Evolutionary conservation across 2,113 vertebrate species (phyloP).

Genomic region (Atrichornis clamosus): DNA sequence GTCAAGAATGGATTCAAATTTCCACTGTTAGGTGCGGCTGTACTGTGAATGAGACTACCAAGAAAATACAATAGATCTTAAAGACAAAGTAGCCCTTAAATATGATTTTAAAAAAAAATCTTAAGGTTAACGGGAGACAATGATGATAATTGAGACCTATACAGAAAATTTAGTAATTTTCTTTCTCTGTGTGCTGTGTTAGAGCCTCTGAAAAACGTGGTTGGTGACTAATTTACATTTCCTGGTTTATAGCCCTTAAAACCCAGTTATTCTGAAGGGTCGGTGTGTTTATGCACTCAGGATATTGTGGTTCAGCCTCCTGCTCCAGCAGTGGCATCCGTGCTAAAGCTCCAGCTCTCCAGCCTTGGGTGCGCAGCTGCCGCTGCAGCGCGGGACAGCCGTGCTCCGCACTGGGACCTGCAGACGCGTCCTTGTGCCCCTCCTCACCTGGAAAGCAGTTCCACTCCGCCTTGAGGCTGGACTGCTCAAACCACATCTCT

Average conservation of each 20-base stretch:
- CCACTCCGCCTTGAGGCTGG: not conserved
- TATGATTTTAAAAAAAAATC: not conserved
- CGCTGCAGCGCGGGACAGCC: accelerated
- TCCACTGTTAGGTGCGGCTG: not conserved
- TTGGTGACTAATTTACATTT: not conserved
- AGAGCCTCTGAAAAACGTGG: not conserved
- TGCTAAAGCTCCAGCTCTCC: not conserved
- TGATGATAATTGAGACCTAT: not conserved
- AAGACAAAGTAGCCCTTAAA: not conserved
- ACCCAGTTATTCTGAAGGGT: not conserved
- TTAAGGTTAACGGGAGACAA: not conserved
- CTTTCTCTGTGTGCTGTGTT: not conserved
- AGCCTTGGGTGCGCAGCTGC: accelerated
- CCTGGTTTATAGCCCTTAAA: not conserved
- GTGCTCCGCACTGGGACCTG: accelerated
- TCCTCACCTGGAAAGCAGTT: not conserved
- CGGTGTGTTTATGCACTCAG: not conserved
- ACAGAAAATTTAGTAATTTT: not conserved
- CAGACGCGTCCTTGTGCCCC: accelerated
- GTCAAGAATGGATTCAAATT: not conserved
- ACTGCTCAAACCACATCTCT: not conserved
- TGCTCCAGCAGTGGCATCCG: not conserved
- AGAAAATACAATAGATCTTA: not conserved
- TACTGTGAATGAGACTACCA: not conserved
- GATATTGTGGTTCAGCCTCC: not conserved